Conservation (phyloP, 2,113 vertebrate species). For the Cryptotis parvus region DNA sequence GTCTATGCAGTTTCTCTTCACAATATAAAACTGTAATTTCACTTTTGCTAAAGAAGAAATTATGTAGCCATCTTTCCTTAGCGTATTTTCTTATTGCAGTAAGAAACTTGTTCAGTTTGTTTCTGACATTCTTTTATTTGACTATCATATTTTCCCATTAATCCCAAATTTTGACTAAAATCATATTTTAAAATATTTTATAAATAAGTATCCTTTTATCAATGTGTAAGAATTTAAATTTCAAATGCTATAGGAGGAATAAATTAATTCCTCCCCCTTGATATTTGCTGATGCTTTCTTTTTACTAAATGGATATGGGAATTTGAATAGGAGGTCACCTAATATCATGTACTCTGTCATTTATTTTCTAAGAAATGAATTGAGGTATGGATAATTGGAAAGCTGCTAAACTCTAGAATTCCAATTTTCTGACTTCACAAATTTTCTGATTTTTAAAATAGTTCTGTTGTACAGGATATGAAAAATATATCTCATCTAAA, state of each 20-base stretch:
- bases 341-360: background rate
- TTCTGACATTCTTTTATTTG: conserved; percentile 1
- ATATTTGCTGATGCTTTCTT: background rate
- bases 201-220: background rate
- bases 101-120: background rate
- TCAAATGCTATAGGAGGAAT: background rate
- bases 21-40: background rate
- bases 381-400: background rate
- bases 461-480: background rate
- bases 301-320: background rate
- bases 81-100: background rate
- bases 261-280: background rate
- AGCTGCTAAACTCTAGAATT: background rate
- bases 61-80: background rate
- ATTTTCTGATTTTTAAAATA: background rate
- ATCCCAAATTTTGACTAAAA: background rate
- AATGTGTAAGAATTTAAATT: conserved; percentile 11
- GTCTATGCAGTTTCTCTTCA: background rate
- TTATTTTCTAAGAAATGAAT: background rate
- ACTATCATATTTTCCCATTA: background rate
- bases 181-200: background rate
- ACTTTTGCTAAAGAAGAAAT: background rate
- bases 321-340: background rate
- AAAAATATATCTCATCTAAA: background rate
- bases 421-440: background rate